Evolutionary conservation across 1,140 invertebrate genomes (phyloP).

Genomic region (Lethrus apterus): DNA sequence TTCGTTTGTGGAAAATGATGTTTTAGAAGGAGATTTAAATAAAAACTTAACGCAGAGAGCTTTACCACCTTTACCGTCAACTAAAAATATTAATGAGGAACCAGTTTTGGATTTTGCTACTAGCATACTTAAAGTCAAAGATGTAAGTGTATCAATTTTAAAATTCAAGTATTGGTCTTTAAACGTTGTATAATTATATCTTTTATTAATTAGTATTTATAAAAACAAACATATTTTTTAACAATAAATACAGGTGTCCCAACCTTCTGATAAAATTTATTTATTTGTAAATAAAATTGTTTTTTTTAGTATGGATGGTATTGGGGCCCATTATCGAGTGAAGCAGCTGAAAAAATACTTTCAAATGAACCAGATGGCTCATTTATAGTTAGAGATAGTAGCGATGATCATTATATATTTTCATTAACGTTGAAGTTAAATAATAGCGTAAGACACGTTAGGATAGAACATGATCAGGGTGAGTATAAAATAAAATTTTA

Average conservation of each 20-base stretch:
- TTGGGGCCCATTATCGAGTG: slow-evolving; percentile 93
- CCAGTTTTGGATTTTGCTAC: slow-evolving; percentile 73
- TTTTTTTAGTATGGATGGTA: slow-evolving; percentile 89
- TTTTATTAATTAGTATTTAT: too few species aligned
- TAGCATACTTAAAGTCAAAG: slow-evolving; percentile 89
- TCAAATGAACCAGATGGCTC: slow-evolving; percentile 91
- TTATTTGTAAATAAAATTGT: too few species aligned
- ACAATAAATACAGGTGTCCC: slow-evolving; percentile 1
- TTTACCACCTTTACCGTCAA: slow-evolving; percentile 67
- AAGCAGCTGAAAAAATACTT: slow-evolving; percentile 88
- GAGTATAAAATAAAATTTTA: slow-evolving; percentile 20
- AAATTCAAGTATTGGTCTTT: background rate
- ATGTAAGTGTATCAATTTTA: slow-evolving; percentile 62
- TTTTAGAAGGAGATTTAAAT: slow-evolving; percentile 25
- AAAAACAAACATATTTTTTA: too few species aligned
- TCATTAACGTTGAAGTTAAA: slow-evolving; percentile 93
- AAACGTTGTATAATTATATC: too few species aligned
- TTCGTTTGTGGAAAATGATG: slow-evolving; percentile 21
- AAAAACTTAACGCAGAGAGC: slow-evolving; percentile 57
- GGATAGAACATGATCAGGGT: slow-evolving; percentile 98
- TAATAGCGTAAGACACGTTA: slow-evolving; percentile 84
- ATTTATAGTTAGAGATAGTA: slow-evolving; percentile 95
- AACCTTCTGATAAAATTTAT: slow-evolving; percentile 3
- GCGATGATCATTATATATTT: slow-evolving; percentile 96
- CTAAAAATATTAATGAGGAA: slow-evolving; percentile 44